Conservation (phyloP, 2,888 invertebrate genomes). For the Trichogramma evanescens region DNA sequence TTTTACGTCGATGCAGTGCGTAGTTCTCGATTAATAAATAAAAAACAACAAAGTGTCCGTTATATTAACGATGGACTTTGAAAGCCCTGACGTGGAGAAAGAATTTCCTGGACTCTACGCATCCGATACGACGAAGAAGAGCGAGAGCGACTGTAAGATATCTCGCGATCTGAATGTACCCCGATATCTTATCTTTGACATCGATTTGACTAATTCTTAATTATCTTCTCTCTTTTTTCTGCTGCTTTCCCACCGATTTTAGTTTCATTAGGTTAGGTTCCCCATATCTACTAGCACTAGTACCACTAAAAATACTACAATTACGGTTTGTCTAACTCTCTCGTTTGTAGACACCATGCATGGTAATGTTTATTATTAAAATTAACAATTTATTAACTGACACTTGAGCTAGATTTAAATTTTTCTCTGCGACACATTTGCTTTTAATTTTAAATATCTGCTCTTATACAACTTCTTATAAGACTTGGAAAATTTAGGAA, state of each 20-base stretch:
- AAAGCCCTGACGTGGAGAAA: conserved; percentile 83
- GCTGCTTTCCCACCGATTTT: conserved; percentile 5
- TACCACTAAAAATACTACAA: no score
- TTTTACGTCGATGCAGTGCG: no score
- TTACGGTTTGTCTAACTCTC: conserved; percentile 9
- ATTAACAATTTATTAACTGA: neutral
- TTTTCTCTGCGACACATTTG: neutral
- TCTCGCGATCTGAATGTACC: no score
- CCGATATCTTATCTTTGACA: no score
- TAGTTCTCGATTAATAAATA: no score
- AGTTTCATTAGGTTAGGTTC: conserved; percentile 23
- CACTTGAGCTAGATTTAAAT: no score
- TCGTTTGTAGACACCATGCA: conserved; percentile 18
- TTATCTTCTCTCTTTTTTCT: neutral
- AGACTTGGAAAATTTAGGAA: neutral
- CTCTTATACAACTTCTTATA: neutral
- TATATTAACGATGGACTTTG: conserved; percentile 61
- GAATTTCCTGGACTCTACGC: conserved; percentile 85
- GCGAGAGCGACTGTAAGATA: conserved; percentile 74
- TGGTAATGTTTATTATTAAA: conserved; percentile 14
- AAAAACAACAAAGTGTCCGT: no score
- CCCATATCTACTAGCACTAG: neutral
- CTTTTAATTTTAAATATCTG: neutral
- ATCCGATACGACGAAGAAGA: conserved; percentile 68
- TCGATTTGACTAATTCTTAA: neutral